These are phyloP conservation scores for Kuschelorhynchus macadamiae DNA, from an alignment of 2,888 invertebrate species.

Conservation along the genomic window DNA sequence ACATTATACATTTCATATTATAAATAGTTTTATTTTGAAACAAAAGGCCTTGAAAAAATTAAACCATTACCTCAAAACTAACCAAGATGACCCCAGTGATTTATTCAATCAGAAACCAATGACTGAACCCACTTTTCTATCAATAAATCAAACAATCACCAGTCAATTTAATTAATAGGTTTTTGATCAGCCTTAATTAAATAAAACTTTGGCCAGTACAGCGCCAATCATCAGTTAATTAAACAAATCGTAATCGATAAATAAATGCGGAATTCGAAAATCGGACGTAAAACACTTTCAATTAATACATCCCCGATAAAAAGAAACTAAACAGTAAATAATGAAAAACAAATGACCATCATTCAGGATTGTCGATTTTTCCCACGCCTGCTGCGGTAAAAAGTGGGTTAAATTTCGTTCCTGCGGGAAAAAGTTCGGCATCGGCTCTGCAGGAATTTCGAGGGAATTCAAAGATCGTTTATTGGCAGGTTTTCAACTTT, in stretches of 20 bases:
- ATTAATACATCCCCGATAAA: no score
- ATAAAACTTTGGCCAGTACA: conserved; percentile 12
- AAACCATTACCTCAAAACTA: no score
- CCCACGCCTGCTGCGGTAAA: conserved; percentile 47
- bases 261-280: background rate
- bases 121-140: conserved; percentile 12
- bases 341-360: conserved; percentile 37
- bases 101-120: conserved; percentile 10
- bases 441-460: conserved; percentile 40
- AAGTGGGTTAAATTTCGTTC: conserved; percentile 49
- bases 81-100: background rate
- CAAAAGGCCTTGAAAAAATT: no score
- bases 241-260: background rate
- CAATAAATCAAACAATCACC: conserved; percentile 42
- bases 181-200: conserved; percentile 38
- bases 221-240: background rate
- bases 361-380: conserved; percentile 39
- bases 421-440: conserved; percentile 45
- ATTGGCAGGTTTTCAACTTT: conserved; percentile 41
- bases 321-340: background rate
- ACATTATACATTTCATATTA: no score
- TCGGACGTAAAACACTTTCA: background rate
- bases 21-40: no score
- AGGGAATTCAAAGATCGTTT: conserved; percentile 48
- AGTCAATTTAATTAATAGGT: conserved; percentile 38